These are phyloP conservation scores for Drosophila sturtevanti DNA, from an alignment of 1,140 invertebrate genomes.

Conservation along the genomic window DNA sequence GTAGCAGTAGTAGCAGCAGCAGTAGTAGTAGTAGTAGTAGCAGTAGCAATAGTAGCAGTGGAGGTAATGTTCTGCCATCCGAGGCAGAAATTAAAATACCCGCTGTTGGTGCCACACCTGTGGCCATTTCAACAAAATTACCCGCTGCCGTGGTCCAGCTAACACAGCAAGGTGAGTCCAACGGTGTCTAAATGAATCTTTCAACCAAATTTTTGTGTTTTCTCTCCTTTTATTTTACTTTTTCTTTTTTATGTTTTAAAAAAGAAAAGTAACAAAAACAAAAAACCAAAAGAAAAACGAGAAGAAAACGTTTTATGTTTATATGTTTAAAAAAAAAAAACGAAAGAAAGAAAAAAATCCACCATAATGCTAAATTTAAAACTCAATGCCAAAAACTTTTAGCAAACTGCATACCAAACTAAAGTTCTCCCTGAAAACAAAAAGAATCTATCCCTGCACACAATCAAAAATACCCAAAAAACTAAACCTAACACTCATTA, in stretches of 20 bases:
- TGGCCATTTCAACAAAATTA: slow-evolving; percentile 86
- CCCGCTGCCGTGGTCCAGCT: slow-evolving; percentile 86
- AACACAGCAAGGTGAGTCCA: slow-evolving; percentile 84
- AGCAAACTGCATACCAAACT: slow-evolving; percentile 47
- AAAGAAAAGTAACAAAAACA: slow-evolving; percentile 18
- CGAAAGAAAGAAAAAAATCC: slow-evolving; percentile 13
- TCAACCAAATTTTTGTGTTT: slow-evolving; percentile 33
- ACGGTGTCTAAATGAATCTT: slow-evolving; percentile 21
- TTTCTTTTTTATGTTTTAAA: slow-evolving; percentile 51
- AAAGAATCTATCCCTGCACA: slow-evolving; percentile 38
- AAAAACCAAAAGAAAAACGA: slow-evolving; percentile 19
- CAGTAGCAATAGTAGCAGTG: slow-evolving; percentile 20
- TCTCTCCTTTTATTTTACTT: slow-evolving; percentile 51
- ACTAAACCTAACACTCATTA: not conserved
- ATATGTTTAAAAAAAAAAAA: slow-evolving; percentile 17
- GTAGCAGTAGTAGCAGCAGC: slow-evolving; percentile 10
- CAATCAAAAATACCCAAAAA: slow-evolving; percentile 6
- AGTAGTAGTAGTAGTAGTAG: slow-evolving; percentile 26
- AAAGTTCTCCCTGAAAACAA: slow-evolving; percentile 24
- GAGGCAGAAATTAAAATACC: slow-evolving; percentile 86
- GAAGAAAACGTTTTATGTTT: slow-evolving; percentile 26
- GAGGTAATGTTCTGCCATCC: slow-evolving; percentile 71
- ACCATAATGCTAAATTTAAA: slow-evolving; percentile 46
- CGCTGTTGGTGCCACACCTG: slow-evolving; percentile 85
- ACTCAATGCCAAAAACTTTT: slow-evolving; percentile 38